Conservation (phyloP, 1,140 invertebrate genomes). For the Thaumatotibia leucotreta region DNA sequence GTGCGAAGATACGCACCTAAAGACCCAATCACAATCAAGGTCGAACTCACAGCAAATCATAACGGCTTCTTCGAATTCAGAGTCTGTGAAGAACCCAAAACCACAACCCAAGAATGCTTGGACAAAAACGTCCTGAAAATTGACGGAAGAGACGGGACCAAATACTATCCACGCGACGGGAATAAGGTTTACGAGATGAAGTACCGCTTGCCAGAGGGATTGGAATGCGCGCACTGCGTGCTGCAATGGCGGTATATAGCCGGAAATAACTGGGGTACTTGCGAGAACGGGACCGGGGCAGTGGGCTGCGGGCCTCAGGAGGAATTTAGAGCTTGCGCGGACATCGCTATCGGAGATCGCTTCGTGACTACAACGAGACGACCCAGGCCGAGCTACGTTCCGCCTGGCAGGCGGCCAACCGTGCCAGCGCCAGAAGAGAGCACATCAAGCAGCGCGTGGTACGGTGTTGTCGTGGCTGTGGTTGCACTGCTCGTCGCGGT, state of each 20-base stretch:
- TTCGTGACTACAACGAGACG: conserved; percentile 54
- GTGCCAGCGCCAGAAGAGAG: conserved; percentile 52
- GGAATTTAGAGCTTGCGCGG: conserved; percentile 91
- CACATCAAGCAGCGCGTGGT: conserved; percentile 48
- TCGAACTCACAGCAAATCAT: conserved; percentile 89
- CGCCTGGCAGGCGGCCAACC: conserved; percentile 52
- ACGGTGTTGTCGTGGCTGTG: conserved; percentile 55
- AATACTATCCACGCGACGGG: conserved; percentile 86
- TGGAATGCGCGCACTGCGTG: conserved; percentile 87
- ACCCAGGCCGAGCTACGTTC: conserved; percentile 59
- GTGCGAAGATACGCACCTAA: conserved; percentile 84
- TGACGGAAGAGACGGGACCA: conserved; percentile 61
- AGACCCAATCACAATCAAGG: conserved; percentile 82
- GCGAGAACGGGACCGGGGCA: conserved; percentile 82
- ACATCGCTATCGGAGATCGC: conserved; percentile 83
- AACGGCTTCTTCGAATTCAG: conserved; percentile 93
- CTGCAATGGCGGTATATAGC: conserved; percentile 90
- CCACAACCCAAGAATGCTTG: conserved; percentile 85
- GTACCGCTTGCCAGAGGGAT: conserved; percentile 80
- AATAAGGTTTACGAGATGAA: conserved; percentile 87
- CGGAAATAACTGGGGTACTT: conserved; percentile 88
- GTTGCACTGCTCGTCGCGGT: conserved; percentile 57
- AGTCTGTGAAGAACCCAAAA: conserved; percentile 81
- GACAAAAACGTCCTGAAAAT: conserved; percentile 83
- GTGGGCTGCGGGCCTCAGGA: conserved; percentile 92